Base-by-base conservation (phyloP, 2,888 invertebrate species). In the Argyresthia albistria region DNA sequence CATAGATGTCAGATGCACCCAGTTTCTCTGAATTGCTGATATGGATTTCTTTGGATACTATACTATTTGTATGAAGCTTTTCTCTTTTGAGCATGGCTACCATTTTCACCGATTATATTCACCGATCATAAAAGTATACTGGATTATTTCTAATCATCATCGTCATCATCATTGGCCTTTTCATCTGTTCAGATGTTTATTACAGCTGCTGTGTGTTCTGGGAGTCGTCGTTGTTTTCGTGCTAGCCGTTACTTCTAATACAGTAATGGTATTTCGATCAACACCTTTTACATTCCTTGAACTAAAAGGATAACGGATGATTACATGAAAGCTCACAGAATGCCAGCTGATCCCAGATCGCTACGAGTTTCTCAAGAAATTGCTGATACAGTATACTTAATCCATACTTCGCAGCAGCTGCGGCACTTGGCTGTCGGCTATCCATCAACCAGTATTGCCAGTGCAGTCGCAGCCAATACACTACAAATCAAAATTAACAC, bases 401-500 rank as follows among this genome's bases (percentile, higher is more conserved):
- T 4, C 25, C 48, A 37, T 48, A 48, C 10, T 36, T 35, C 8
- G 15, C 35, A 47, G 48, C 48, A 48, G 37, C 48, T 48, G 48
- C 25, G 45, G 37, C 48, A 48, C 48, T 37, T 48, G 37, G 48
- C 10, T 48, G 48, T 48, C 48, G 10, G 15, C 48, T 37, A 48
- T 48, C 36, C 48, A 48, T 48, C 48, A 48, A 48, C 37, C 48
- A 48, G 48, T 36, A 37, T 37, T 47, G 47, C 47, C 36, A 39
- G 39, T 6, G 39, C 10, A 9, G n/a, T 11, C 39, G 4, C 39
- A 1, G 39, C 39, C 10, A 39, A 15, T 48, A 37, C 48, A 12
- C 12, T 37, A 77, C 77, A 76, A 76, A 77, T 76, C 74, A 73
- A 64, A 71, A 69, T 69, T 68, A 71, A 67, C 69, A 70, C 65